Evolutionary conservation across 2,113 vertebrate genomes (phyloP), one percentile per base, ranked within the genome.

Genomic region (Paramisgurnus dabryanus): DNA sequence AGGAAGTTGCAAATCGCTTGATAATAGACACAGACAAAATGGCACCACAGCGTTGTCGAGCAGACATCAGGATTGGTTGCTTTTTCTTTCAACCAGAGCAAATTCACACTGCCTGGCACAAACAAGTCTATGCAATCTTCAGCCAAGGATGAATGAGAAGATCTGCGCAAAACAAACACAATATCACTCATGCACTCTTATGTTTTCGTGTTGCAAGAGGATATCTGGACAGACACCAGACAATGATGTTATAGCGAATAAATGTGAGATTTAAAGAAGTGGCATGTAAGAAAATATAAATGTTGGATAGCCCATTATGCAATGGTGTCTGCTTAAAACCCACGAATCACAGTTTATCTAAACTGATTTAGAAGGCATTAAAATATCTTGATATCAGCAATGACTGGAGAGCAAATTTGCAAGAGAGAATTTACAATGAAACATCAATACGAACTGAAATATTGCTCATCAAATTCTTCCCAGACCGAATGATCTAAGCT

Each of bases 1-100:
- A 89, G 87, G 86, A 91, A 90, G 78, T 63, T 84, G 55, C 83
- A 66, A 88, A 86, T 76, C 0, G 18, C 84, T 86, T 83, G 57
- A 84, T 85, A 87, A 84, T 79, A 79, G 65, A 82, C 67, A 83
- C 86, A 91, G 90, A 91, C 88, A 74, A 88, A 88, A 89, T 85
- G 87, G 89, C 91, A 89, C 87, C 88, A 83, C 81, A 74, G 15
- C 85, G 82, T 86, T 90, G 82, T 89, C 71, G 72, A 79, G 77
- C 41, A 82, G 77, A 84, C 84, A 84, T 22, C 22, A 58, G 73
- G 76, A 83, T 11, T 8, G 53, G 80, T 83, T 39, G 57, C 55
- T 34, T 78, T 83, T 70, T 53, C 80, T 87, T 87, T 78, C 82
- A 83, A 79, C 80, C 70, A 67, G 76, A 86, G 76, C 86, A 86